Evolutionary conservation across 2,888 invertebrate genomes (phyloP).

Genomic region (Bombylius discolor): DNA sequence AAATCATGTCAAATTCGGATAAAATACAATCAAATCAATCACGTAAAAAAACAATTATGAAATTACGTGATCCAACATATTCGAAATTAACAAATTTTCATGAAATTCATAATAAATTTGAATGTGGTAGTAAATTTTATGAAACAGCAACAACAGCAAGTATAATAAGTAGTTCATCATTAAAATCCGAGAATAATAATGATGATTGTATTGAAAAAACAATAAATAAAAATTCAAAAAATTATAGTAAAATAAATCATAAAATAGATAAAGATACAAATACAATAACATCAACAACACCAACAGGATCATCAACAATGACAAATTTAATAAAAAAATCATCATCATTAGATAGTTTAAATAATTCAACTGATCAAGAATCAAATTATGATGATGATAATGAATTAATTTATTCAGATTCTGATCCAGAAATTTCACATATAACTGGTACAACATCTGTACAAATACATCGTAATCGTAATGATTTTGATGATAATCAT

Average conservation of each 20-base stretch:
- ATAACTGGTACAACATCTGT: slow-evolving; percentile 33
- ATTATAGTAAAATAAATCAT: not conserved
- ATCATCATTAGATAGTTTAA: slow-evolving; percentile 53
- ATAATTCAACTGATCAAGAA: slow-evolving; percentile 53
- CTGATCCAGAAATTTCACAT: slow-evolving; percentile 50
- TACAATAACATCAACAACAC: slow-evolving; percentile 8
- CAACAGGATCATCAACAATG: slow-evolving; percentile 9
- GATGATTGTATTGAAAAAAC: slow-evolving; percentile 2
- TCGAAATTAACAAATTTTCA: slow-evolving; percentile 26
- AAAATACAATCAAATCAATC: slow-evolving; percentile 16
- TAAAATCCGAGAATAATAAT: slow-evolving; percentile 15
- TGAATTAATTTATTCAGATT: slow-evolving; percentile 45
- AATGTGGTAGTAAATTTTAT: slow-evolving; percentile 3
- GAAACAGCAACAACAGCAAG: not conserved
- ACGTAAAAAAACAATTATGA: slow-evolving; percentile 10
- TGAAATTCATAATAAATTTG: no score
- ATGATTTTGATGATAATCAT: not conserved
- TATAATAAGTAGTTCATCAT: slow-evolving; percentile 1
- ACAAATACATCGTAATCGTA: slow-evolving; percentile 24
- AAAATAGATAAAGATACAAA: not conserved
- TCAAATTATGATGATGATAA: slow-evolving; percentile 38
- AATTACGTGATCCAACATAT: slow-evolving; percentile 21
- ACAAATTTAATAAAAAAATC: slow-evolving; percentile 22
- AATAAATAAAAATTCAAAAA: not conserved
- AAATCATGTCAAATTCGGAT: slow-evolving; percentile 27